A percentile compares a stretch with the other conserved stretches of the same genome.
Evolutionary conservation across 2,113 vertebrate genomes (phyloP).

Genomic region (Nesoenas mayeri): DNA sequence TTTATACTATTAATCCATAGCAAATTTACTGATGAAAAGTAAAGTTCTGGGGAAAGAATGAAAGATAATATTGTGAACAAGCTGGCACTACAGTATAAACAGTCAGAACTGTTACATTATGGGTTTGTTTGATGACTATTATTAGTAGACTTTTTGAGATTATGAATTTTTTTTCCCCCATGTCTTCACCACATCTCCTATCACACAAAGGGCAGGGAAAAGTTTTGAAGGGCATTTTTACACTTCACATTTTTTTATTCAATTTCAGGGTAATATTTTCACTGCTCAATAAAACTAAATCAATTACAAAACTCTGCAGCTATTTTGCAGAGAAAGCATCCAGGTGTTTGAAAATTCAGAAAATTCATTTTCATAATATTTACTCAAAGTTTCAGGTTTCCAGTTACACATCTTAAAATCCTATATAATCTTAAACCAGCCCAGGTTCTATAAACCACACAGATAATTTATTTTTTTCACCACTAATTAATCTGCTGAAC

Average conservation of each 20-base stretch:
- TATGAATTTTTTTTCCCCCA: not conserved
- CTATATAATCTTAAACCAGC: not conserved
- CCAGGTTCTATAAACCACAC: not conserved
- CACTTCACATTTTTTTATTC: not conserved
- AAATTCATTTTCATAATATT: not conserved
- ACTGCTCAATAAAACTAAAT: not conserved
- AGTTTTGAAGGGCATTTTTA: not conserved
- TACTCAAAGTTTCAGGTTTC: not conserved
- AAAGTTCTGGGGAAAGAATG: not conserved
- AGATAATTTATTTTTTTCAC: not conserved
- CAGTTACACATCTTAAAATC: not conserved
- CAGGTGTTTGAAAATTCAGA: conserved; percentile 20
- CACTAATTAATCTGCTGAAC: not conserved
- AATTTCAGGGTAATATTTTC: not conserved
- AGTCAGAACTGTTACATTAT: not conserved
- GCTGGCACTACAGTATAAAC: not conserved
- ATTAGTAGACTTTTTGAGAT: not conserved
- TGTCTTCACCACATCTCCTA: not conserved
- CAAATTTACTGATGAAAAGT: not conserved
- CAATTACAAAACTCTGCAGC: not conserved
- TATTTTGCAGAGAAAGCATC: not conserved
- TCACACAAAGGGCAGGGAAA: conserved; percentile 1
- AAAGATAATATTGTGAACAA: not conserved
- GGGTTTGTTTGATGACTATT: not conserved
- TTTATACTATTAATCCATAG: not conserved